phyloP scores from a whole-genome alignment of 2,797 vertebrate genomes.

The Sarcoramphus papa region DNA sequence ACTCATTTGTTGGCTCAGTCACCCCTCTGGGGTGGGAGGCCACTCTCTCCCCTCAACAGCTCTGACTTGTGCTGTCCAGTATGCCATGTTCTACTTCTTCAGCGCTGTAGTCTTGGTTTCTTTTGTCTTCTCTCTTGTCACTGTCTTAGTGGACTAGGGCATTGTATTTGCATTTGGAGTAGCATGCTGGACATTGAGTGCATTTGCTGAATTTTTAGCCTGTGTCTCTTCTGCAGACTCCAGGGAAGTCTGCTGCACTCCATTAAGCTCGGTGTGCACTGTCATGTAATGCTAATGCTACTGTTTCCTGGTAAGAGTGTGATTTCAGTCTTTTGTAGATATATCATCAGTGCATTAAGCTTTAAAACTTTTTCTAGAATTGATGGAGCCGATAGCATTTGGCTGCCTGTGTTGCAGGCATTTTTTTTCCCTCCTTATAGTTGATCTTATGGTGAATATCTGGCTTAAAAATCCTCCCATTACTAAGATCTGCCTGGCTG shows the following conservation, averaged over 20 bases:
- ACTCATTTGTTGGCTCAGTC: not conserved
- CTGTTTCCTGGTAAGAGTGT: not conserved
- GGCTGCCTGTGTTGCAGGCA: not conserved
- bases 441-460: not conserved
- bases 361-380: not conserved
- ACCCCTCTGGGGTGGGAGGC: not conserved
- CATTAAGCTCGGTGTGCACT: not conserved
- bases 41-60: not conserved
- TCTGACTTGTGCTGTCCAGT: not conserved
- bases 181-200: fast-evolving
- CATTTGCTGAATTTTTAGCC: not conserved
- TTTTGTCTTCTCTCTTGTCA: not conserved
- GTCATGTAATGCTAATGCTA: not conserved
- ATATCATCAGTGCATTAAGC: not conserved
- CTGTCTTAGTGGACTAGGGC: not conserved
- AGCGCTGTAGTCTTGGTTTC: not conserved
- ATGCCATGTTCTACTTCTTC: not conserved
- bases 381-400: not conserved
- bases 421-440: not conserved
- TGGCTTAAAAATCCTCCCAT: not conserved
- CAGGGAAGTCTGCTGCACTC: not conserved
- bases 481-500: not conserved
- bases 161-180: not conserved
- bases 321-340: not conserved
- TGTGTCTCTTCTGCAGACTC: fast-evolving